Conservation (phyloP, 2,797 vertebrate species). For the Kryptolebias ocellatus region DNA sequence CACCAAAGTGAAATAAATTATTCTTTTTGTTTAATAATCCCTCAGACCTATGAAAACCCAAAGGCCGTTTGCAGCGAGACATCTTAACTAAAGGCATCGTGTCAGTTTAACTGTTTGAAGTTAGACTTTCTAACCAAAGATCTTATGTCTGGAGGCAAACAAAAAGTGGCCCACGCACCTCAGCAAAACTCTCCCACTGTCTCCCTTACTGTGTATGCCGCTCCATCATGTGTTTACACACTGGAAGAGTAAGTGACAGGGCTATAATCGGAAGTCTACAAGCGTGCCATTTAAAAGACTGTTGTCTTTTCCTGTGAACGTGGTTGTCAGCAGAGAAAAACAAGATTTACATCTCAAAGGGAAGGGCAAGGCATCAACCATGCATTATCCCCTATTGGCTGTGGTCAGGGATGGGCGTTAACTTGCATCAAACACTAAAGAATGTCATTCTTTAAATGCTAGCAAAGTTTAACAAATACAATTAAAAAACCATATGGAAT, state of each 20-base stretch:
- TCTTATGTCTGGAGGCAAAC: conserved; percentile 56
- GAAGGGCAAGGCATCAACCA: conserved; percentile 68
- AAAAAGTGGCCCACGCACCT: conserved; percentile 60
- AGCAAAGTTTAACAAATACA: background rate
- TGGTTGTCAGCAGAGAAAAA: conserved; percentile 78
- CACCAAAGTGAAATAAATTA: background rate
- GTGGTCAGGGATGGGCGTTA: conserved; percentile 71
- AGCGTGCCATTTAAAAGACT: conserved; percentile 81
- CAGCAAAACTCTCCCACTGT: conserved; percentile 34
- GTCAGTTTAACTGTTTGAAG: conserved; percentile 45
- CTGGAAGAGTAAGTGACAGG: conserved; percentile 75
- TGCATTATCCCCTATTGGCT: conserved; percentile 75
- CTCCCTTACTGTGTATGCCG: conserved; percentile 38
- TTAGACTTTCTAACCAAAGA: conserved; percentile 48
- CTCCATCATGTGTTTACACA: conserved; percentile 68
- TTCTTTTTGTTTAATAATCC: conserved; percentile 29
- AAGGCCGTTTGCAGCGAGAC: conserved; percentile 34
- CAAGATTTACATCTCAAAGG: conserved; percentile 77
- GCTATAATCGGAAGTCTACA: conserved; percentile 84
- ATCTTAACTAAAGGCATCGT: conserved; percentile 50
- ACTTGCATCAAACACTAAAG: conserved; percentile 42
- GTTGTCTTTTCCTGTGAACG: conserved; percentile 78
- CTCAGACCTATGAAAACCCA: conserved; percentile 17
- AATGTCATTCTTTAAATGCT: conserved; percentile 24
- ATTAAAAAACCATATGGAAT: background rate